These are phyloP conservation scores for Miniopterus natalensis DNA, from an alignment of 2,113 vertebrate genomes.

Conservation along the genomic window DNA sequence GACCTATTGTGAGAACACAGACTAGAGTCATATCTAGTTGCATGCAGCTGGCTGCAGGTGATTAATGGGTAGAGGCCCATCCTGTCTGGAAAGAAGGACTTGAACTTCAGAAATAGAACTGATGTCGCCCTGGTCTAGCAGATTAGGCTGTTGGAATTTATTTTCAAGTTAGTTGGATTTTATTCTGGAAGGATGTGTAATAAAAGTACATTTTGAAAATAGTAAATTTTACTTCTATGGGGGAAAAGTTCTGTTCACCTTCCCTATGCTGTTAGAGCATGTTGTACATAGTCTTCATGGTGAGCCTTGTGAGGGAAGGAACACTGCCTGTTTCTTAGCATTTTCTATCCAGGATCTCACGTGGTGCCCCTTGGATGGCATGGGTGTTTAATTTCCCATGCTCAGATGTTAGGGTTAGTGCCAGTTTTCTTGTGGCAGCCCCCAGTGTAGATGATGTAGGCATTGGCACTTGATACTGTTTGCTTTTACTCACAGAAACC, in stretches of 20 bases:
- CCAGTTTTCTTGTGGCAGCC: neutral
- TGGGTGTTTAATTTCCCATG: neutral
- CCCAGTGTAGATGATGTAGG: neutral
- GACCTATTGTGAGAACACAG: neutral
- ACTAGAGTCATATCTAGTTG: neutral
- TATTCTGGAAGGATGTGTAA: no score
- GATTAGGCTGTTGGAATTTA: neutral
- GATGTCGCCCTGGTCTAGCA: neutral
- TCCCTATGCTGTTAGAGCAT: neutral
- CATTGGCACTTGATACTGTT: neutral
- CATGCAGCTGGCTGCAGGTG: fast-evolving
- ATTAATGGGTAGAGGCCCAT: neutral
- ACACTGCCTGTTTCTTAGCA: neutral
- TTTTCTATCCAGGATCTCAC: neutral
- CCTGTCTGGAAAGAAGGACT: neutral
- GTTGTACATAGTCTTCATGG: neutral
- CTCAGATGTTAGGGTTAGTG: neutral
- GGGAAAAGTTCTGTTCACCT: neutral
- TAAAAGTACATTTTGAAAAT: no score
- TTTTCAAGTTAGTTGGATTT: no score
- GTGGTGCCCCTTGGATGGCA: neutral
- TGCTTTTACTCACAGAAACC: conserved; percentile 8
- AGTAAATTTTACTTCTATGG: no score
- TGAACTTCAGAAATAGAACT: neutral
- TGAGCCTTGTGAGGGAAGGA: neutral